Percentiles rank a stretch among this genome's conserved stretches.
These are phyloP conservation scores for Cosmia pyralina DNA, from an alignment of 2,888 invertebrate species.

Conservation along the genomic window DNA sequence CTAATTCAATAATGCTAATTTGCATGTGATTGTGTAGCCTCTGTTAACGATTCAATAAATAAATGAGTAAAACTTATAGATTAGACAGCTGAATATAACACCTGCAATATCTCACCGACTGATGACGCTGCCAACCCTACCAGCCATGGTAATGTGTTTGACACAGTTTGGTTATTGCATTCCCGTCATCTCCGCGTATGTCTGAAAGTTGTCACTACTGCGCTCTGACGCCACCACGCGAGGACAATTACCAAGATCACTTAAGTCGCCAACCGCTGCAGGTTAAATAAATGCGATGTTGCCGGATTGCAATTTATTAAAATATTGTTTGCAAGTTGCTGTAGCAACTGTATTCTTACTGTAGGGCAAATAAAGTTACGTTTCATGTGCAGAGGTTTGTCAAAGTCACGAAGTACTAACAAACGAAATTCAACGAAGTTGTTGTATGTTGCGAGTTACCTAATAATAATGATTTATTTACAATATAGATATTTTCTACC, in stretches of 20 bases:
- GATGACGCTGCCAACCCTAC: conserved; percentile 32
- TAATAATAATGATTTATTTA: no score
- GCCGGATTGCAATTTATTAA: neutral
- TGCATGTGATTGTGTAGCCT: no score
- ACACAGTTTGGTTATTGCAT: conserved; percentile 64
- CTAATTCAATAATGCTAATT: no score
- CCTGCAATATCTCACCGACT: neutral
- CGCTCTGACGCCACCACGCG: neutral
- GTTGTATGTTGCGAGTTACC: no score
- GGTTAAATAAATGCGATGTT: neutral
- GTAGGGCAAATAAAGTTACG: no score
- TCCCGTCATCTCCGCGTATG: conserved; percentile 56
- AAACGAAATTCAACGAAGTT: no score
- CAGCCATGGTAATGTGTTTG: conserved; percentile 43
- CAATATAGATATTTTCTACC: no score
- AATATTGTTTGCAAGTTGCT: neutral
- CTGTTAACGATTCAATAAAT: no score
- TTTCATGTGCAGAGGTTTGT: no score
- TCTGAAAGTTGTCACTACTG: conserved; percentile 11
- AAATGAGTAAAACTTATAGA: no score
- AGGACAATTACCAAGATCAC: neutral
- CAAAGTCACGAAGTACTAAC: no score
- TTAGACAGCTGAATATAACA: neutral
- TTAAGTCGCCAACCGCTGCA: neutral
- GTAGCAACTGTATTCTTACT: neutral